phyloP scores from a whole-genome alignment of 2,888 invertebrate genomes.

The Celastrina argiolus region DNA sequence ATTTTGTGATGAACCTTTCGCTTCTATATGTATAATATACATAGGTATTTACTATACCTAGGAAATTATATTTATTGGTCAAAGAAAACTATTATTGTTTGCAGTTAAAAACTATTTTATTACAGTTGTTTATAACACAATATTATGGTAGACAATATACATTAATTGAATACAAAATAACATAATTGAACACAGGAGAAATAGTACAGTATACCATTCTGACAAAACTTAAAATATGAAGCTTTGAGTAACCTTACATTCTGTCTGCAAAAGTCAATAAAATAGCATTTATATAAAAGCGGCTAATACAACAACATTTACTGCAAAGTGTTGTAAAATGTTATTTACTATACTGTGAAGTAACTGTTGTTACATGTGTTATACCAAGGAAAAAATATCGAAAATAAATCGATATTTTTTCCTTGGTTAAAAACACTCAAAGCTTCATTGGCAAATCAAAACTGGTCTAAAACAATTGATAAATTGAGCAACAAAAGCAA shows the following conservation, averaged over 20 bases:
- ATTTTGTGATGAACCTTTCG: too few relatives aligned
- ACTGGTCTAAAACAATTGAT: slow-evolving; percentile 1
- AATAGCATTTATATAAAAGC: neutral
- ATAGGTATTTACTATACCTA: too few relatives aligned
- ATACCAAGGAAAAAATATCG: neutral
- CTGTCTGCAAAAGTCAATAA: neutral
- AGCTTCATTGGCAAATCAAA: neutral
- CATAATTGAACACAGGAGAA: slow-evolving; percentile 28
- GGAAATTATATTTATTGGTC: neutral
- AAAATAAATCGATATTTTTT: too few relatives aligned
- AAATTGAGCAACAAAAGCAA: slow-evolving; percentile 12
- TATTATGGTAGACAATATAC: slow-evolving; percentile 67
- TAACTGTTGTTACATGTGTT: too few relatives aligned
- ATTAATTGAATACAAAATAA: slow-evolving; percentile 59
- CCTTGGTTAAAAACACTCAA: too few relatives aligned
- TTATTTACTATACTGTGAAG: too few relatives aligned
- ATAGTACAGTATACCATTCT: neutral
- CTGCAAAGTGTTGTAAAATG: too few relatives aligned
- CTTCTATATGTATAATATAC: too few relatives aligned
- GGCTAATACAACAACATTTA: neutral
- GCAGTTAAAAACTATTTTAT: slow-evolving; percentile 64
- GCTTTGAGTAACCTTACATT: slow-evolving; percentile 10
- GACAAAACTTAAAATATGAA: neutral
- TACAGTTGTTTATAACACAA: slow-evolving; percentile 71
- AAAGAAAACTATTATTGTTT: slow-evolving; percentile 34